A percentile compares a stretch with the other conserved stretches of the same genome.
Evolutionary conservation across 30 jellyfish, hydroid and myxozoan species (phyloP).

Genomic region (Pseudorhiza aurosa): DNA sequence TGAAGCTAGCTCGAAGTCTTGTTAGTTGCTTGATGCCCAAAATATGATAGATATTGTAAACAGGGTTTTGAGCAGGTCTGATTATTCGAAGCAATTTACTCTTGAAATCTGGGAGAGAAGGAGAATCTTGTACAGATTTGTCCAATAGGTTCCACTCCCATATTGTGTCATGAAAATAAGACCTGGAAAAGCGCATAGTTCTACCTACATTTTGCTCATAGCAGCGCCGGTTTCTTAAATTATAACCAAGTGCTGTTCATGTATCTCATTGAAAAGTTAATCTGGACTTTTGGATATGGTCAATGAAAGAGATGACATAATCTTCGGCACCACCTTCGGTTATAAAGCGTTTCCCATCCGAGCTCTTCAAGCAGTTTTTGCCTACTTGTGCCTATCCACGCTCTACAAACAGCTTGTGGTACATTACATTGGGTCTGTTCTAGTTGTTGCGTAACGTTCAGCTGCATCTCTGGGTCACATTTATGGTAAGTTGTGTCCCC

Average conservation of each 20-base stretch:
- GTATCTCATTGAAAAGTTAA: conserved; percentile 18
- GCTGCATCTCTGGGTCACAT: conserved; percentile 28
- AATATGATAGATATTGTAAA: conserved; percentile 13
- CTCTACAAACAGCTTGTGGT: too few relatives aligned
- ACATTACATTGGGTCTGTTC: conserved; percentile 33
- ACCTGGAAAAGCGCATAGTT: conserved; percentile 25
- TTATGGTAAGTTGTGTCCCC: conserved; percentile 50
- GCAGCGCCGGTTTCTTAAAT: conserved; percentile 26
- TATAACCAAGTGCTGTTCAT: conserved; percentile 15
- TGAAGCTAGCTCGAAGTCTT: conserved; percentile 21
- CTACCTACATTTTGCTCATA: conserved; percentile 21
- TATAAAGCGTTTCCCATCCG: conserved; percentile 32
- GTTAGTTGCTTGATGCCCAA: conserved; percentile 18
- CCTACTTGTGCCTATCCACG: conserved; percentile 43
- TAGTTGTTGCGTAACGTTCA: neutral
- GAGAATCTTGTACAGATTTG: conserved; percentile 8
- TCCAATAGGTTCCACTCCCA: conserved; percentile 48
- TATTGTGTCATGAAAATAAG: conserved; percentile 36
- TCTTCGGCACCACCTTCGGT: conserved; percentile 23
- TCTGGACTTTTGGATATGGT: conserved; percentile 29
- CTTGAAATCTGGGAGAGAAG: conserved; percentile 26
- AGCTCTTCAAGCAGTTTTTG: conserved; percentile 29
- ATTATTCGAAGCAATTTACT: conserved; percentile 14
- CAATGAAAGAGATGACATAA: conserved; percentile 40
- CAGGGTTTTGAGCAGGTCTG: conserved; percentile 40